Conservation (phyloP, 1,140 invertebrate species). For the Diachasma alloeum region DNA sequence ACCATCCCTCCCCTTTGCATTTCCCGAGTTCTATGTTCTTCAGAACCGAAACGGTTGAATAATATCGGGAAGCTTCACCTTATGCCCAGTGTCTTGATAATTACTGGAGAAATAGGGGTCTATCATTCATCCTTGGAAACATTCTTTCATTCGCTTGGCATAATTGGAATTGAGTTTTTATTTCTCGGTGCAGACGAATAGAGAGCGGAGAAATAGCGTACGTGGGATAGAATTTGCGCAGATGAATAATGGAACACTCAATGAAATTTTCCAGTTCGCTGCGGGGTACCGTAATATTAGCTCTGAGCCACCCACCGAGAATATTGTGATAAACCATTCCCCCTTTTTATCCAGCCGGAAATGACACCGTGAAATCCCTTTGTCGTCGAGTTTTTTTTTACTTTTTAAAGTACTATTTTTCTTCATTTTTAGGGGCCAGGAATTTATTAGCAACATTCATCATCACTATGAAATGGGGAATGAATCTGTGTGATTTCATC, state of each 20-base stretch:
- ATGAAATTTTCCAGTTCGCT: constrained; percentile 65
- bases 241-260: constrained; percentile 64
- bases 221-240: constrained; percentile 11
- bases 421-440: neutral
- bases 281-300: constrained; percentile 64
- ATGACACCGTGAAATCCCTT: neutral
- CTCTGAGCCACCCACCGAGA: constrained; percentile 47
- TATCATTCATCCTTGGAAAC: too few relatives aligned
- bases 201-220: too few relatives aligned
- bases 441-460: neutral
- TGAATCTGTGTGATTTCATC: too few relatives aligned
- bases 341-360: neutral
- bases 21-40: too few relatives aligned
- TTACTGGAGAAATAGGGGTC: too few relatives aligned
- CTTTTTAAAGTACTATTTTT: neutral
- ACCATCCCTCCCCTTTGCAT: neutral
- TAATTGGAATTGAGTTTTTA: too few relatives aligned
- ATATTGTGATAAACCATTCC: constrained; percentile 23
- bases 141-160: too few relatives aligned
- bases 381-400: neutral
- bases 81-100: too few relatives aligned
- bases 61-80: too few relatives aligned
- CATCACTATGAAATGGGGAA: neutral
- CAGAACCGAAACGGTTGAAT: too few relatives aligned
- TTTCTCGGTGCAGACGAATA: too few relatives aligned